Percentiles rank a stretch among this genome's conserved stretches.
These are phyloP conservation scores for Drosophila bunnanda DNA, from an alignment of 2,888 invertebrate species.

Conservation along the genomic window DNA sequence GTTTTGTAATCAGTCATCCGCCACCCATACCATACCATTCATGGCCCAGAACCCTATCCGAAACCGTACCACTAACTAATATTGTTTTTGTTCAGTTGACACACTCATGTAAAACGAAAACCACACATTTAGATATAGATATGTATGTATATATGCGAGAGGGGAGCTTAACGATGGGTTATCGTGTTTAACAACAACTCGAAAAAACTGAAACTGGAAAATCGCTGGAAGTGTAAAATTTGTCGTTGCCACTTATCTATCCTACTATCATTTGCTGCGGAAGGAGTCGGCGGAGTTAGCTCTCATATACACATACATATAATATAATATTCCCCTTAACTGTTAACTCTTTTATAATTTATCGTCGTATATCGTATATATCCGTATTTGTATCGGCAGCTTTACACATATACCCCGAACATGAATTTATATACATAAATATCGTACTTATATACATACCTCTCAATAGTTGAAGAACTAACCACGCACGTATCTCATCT, in stretches of 20 bases:
- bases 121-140: constrained; percentile 39
- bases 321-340: constrained; percentile 46
- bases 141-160: constrained; percentile 42
- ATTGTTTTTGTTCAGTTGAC: constrained; percentile 59
- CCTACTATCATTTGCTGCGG: constrained; percentile 16
- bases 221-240: constrained; percentile 37
- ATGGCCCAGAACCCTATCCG: constrained; percentile 8
- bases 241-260: constrained; percentile 31
- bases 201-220: constrained; percentile 35
- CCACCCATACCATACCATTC: constrained; percentile 38
- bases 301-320: constrained; percentile 45
- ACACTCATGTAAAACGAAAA: constrained; percentile 41
- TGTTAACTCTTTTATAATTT: constrained; percentile 64
- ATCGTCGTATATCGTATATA: constrained; percentile 42
- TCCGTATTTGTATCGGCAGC: constrained; percentile 42
- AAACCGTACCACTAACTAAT: constrained; percentile 54
- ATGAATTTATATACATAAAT: constrained; percentile 42
- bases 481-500: constrained; percentile 70
- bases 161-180: constrained; percentile 41
- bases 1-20: constrained; percentile 52
- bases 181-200: constrained; percentile 43
- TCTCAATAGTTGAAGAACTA: constrained; percentile 56
- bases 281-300: constrained; percentile 32
- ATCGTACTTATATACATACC: constrained; percentile 46
- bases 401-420: constrained; percentile 38